phyloP scores from a whole-genome alignment of 2,113 vertebrate species.

The Excalfactoria chinensis region DNA sequence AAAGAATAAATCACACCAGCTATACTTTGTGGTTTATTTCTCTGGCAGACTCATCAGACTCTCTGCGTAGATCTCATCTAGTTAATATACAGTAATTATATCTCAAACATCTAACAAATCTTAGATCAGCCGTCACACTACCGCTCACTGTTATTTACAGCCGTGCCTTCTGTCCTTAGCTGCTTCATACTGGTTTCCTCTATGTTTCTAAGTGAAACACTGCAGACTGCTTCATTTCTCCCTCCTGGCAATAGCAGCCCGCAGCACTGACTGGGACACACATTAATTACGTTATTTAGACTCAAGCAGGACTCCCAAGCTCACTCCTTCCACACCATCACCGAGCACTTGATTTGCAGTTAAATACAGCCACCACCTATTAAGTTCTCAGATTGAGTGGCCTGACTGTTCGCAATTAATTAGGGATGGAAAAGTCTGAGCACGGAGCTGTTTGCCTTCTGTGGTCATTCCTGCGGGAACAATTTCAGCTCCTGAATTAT shows the following conservation, averaged over 20 bases:
- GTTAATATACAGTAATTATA: constrained; percentile 51
- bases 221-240: neutral
- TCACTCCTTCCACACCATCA: rapidly evolving
- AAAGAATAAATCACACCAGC: constrained; percentile 41
- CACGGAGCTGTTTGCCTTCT: neutral
- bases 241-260: neutral
- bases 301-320: neutral
- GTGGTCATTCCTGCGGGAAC: neutral
- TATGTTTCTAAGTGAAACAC: neutral
- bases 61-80: constrained; percentile 35
- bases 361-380: neutral
- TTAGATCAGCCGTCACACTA: constrained; percentile 36
- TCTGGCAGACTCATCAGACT: constrained; percentile 46
- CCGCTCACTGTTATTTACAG: constrained; percentile 25
- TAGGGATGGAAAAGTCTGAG: neutral
- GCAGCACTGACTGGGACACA: neutral
- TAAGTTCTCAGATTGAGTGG: neutral
- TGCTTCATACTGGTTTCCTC: neutral
- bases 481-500: neutral
- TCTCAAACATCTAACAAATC: constrained; percentile 30
- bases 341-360: neutral
- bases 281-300: neutral
- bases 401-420: neutral
- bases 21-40: constrained; percentile 46
- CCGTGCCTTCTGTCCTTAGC: neutral